Conservation (phyloP, 2,113 vertebrate species). For the Periophthalmus modestus region DNA sequence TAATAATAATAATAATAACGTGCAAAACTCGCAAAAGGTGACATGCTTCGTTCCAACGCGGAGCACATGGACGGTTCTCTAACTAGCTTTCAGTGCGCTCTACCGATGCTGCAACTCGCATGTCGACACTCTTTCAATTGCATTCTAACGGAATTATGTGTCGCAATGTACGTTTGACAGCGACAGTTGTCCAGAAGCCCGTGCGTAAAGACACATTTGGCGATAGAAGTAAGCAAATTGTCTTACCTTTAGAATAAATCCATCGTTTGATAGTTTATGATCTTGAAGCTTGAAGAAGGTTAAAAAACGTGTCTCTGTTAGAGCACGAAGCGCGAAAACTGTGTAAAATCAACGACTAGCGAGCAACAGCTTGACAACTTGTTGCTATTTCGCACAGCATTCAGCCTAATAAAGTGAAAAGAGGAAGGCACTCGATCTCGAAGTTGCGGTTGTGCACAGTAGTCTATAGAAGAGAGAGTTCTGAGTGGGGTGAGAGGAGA, state of each 20-base stretch:
- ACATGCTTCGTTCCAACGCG: background rate
- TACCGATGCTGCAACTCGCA: background rate
- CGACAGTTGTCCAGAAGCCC: background rate
- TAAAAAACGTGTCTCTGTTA: conserved; percentile 23
- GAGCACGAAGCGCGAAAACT: background rate
- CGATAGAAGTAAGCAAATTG: background rate
- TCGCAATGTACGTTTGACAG: conserved; percentile 1
- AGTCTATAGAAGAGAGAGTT: conserved; percentile 18
- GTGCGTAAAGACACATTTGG: background rate
- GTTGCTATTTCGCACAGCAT: background rate
- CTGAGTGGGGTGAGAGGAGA: conserved; percentile 12
- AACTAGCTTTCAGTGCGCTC: background rate
- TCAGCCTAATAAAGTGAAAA: background rate
- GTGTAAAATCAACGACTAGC: background rate
- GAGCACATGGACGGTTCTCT: background rate
- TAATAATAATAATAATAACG: too few species aligned
- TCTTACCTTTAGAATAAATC: conserved; percentile 66
- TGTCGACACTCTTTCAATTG: background rate
- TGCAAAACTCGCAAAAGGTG: background rate
- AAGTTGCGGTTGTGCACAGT: background rate
- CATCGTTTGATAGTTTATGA: conserved; percentile 34
- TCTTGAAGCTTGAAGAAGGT: conserved; percentile 11
- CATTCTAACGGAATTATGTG: background rate
- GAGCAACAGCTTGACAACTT: background rate
- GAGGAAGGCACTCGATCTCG: conserved; percentile 10